A percentile compares a stretch with the other conserved stretches of the same genome.
These are phyloP conservation scores for Euglossa dilemma DNA, from an alignment of 1,140 invertebrate species.

Conservation along the genomic window DNA sequence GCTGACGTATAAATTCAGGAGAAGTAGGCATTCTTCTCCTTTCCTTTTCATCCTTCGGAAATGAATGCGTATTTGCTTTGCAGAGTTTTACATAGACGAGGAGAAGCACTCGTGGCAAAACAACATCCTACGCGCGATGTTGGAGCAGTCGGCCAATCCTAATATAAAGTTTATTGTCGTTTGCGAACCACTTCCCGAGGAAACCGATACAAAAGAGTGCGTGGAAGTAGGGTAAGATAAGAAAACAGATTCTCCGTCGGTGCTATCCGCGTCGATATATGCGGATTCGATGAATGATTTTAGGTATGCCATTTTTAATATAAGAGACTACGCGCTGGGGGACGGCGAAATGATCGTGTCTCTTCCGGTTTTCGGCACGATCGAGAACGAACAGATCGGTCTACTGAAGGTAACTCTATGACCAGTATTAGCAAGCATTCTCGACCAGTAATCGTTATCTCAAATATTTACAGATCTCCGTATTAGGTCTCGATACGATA, in stretches of 20 bases:
- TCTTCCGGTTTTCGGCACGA: slow-evolving; percentile 58
- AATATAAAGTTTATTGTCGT: slow-evolving; percentile 74
- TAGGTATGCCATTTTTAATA: slow-evolving; percentile 73
- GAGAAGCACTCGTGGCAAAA: slow-evolving; percentile 63
- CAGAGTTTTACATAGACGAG: slow-evolving; percentile 73
- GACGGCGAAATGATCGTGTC: slow-evolving; percentile 52
- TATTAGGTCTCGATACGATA: slow-evolving; percentile 63
- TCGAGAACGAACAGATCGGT: slow-evolving; percentile 66
- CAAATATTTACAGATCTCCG: slow-evolving; percentile 61
- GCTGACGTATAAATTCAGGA: slow-evolving; percentile 67
- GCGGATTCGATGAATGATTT: slow-evolving; percentile 21
- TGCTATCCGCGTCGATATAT: neutral
- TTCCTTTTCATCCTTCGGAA: neutral
- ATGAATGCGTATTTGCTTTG: neutral
- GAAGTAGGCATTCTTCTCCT: slow-evolving; percentile 45
- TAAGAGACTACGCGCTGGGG: slow-evolving; percentile 71
- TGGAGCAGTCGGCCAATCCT: slow-evolving; percentile 65
- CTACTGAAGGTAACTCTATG: slow-evolving; percentile 65
- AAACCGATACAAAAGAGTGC: slow-evolving; percentile 72
- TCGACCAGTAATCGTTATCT: slow-evolving; percentile 24
- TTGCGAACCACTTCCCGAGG: slow-evolving; percentile 72
- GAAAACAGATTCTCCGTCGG: neutral
- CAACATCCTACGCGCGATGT: slow-evolving; percentile 67
- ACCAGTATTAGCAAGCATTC: no score
- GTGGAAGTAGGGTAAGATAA: slow-evolving; percentile 73